Percentiles rank a stretch among this genome's conserved stretches.
Conservation (phyloP, 2,113 vertebrate genomes). For the Pandion haliaetus region DNA sequence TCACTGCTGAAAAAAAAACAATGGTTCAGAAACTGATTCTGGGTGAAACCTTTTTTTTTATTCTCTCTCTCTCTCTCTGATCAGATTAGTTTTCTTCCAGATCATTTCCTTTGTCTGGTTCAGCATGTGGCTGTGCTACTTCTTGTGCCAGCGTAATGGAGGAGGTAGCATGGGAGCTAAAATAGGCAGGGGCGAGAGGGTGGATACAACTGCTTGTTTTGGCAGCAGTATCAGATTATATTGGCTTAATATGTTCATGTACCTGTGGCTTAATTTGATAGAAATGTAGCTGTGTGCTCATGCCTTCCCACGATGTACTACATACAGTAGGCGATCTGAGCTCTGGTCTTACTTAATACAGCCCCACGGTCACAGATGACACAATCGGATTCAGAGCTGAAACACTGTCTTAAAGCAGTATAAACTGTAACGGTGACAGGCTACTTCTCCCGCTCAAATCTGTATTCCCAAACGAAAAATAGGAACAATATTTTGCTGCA, state of each 20-base stretch:
- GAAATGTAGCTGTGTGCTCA: not conserved
- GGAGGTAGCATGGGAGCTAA: not conserved
- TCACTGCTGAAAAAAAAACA: not conserved
- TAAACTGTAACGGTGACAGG: not conserved
- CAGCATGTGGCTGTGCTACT: not conserved
- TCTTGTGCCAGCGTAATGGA: not conserved
- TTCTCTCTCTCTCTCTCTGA: not conserved
- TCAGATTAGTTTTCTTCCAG: not conserved
- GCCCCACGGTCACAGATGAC: not conserved
- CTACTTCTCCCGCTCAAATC: not conserved
- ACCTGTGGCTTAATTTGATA: slow-evolving; percentile 13
- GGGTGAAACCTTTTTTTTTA: not conserved
- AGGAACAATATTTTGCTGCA: not conserved
- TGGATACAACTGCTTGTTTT: not conserved
- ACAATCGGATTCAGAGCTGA: not conserved
- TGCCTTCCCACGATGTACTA: not conserved
- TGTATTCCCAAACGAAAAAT: not conserved
- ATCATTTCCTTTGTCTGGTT: not conserved
- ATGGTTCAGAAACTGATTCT: not conserved
- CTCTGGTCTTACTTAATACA: not conserved
- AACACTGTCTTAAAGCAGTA: not conserved
- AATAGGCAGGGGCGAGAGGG: not conserved
- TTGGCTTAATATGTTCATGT: not conserved
- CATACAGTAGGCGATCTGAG: not conserved
- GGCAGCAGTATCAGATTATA: not conserved